Base-by-base conservation (phyloP, 2,797 vertebrate genomes). In the Chaetodon trifasciatus region DNA sequence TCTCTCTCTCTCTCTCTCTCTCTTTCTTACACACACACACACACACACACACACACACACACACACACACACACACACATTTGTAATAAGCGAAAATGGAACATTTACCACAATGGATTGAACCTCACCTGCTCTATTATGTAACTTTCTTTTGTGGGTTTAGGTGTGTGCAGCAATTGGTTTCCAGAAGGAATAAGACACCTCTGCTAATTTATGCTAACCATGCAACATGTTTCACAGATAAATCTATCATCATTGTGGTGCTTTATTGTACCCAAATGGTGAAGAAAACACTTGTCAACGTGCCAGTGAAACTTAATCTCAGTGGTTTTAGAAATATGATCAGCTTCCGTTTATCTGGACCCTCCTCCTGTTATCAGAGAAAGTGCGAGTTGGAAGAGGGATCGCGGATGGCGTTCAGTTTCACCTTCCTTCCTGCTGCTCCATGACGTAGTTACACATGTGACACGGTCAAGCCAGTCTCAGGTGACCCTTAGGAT, bases 381-480 rank as follows among this genome's bases (percentile, higher is more conserved):
- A 85, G 78, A 68, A 79, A 70, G 70, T 50, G 44, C 1, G 16
- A 70, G 73, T 67, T 42, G 58, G 68, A 46, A 13, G 32, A 63
- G 44, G 49, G 40, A 65, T 66, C 16, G 50, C 64, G 74, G 37
- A 71, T 15, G 81, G 90, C 92, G 82, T 91, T 88, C 5, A 52
- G 79, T 94, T 94, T 93, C 92, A 86, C 80, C 78, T 83, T 78
- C 53, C 44, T 75, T 78, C 57, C 58, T 61, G 6, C 63, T 82
- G 79, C 84, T 92, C 84, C 88, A 80, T 92, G 88, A 93, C 72
- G 73, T 68, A 67, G 79, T 70, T 19, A 63, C 75, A 78, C 78
- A 75, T 56, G 56, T 53, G 82, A 84, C 68, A 76, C 44, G 66
- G 52, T 44, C 76, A 65, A 68, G 52, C 62, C 24, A 3, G 62